phyloP scores from a whole-genome alignment of 1,140 invertebrate genomes.

The Brachionus plicatilis region DNA sequence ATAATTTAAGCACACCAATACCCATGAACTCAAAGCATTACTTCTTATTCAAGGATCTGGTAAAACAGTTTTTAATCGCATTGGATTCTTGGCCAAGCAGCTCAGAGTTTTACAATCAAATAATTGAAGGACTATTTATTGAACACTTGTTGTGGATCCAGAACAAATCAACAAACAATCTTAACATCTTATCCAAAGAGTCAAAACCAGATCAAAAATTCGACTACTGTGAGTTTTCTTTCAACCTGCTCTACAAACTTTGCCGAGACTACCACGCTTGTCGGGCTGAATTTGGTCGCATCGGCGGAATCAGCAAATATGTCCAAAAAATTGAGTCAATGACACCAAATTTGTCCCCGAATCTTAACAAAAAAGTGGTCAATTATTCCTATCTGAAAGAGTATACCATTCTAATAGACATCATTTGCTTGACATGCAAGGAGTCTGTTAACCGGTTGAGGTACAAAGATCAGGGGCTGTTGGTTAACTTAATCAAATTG shows the following conservation, averaged over 20 bases:
- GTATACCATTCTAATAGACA: slow-evolving; percentile 25
- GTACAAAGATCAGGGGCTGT: neutral
- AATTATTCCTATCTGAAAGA: slow-evolving; percentile 29
- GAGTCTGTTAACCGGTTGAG: neutral
- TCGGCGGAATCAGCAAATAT: slow-evolving; percentile 1
- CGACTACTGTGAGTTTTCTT: slow-evolving; percentile 16
- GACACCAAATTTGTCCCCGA: neutral
- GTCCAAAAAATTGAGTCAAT: neutral
- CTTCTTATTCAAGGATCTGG: slow-evolving; percentile 11
- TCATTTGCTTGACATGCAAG: slow-evolving; percentile 3
- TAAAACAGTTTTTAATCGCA: slow-evolving; percentile 22
- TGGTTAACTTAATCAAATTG: neutral
- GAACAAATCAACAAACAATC: neutral
- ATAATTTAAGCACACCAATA: neutral
- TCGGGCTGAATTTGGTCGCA: slow-evolving; percentile 33
- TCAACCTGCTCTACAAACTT: slow-evolving; percentile 13
- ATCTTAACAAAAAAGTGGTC: neutral
- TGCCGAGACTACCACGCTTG: slow-evolving; percentile 27
- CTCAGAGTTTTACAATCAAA: slow-evolving; percentile 37
- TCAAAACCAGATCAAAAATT: neutral
- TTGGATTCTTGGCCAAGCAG: slow-evolving; percentile 3
- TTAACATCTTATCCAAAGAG: neutral
- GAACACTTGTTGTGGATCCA: slow-evolving; percentile 36
- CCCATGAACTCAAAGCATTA: slow-evolving; percentile 3
- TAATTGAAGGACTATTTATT: slow-evolving; percentile 27